Evolutionary conservation across 2,113 vertebrate species (phyloP).

Genomic region (Anguilla japonica): DNA sequence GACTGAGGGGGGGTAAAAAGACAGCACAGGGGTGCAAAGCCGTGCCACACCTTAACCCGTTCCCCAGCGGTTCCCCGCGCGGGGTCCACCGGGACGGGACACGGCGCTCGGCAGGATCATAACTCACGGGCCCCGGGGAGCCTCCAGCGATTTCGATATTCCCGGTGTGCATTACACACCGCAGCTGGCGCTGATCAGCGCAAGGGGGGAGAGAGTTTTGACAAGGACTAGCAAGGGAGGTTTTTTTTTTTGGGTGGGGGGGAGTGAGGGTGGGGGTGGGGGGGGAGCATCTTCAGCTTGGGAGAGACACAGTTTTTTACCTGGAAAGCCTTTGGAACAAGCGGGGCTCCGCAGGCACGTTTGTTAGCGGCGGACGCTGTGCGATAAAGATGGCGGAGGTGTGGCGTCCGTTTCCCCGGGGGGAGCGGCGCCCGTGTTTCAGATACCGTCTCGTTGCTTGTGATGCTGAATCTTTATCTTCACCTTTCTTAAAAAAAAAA

Average conservation of each 20-base stretch:
- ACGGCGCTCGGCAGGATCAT: constrained; percentile 43
- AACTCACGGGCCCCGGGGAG: constrained; percentile 57
- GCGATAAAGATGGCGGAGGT: background rate
- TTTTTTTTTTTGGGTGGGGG: constrained; percentile 15
- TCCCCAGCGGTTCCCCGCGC: constrained; percentile 55
- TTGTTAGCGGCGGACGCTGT: background rate
- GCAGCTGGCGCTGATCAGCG: constrained; percentile 70
- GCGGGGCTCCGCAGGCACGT: background rate
- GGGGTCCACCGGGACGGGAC: constrained; percentile 37
- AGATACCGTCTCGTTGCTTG: too few species aligned
- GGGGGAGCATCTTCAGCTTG: constrained; percentile 34
- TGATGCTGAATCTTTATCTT: background rate
- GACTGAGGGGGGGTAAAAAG: background rate
- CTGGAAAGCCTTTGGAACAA: constrained; percentile 18
- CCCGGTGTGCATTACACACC: constrained; percentile 34
- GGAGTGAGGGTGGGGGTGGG: too few species aligned
- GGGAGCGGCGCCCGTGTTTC: too few species aligned
- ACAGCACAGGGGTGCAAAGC: background rate
- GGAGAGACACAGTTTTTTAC: constrained; percentile 41
- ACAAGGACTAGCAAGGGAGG: constrained; percentile 59
- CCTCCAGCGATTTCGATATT: constrained; percentile 33
- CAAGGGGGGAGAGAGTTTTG: constrained; percentile 41
- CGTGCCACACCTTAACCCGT: constrained; percentile 38
- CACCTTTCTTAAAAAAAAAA: too few species aligned
- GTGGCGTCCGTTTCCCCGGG: background rate